Evolutionary conservation across 2,113 vertebrate genomes (phyloP).

Genomic region (Malurus melanocephalus): DNA sequence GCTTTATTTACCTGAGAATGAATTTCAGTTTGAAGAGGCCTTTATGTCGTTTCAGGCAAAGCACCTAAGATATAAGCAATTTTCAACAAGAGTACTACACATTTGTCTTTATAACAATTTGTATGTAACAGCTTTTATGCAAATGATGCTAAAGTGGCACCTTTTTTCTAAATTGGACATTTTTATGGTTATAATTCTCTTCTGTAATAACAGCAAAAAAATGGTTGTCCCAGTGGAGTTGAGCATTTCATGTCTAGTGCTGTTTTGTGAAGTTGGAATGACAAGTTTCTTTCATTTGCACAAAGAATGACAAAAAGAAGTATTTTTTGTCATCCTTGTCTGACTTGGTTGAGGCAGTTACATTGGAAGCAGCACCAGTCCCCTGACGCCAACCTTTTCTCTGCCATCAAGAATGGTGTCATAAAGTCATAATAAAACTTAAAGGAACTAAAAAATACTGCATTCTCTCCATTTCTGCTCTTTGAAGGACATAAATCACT

Average conservation of each 20-base stretch:
- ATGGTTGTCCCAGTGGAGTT: conserved; percentile 88
- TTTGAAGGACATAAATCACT: conserved; percentile 45
- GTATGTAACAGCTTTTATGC: conserved; percentile 93
- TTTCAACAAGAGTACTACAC: conserved; percentile 83
- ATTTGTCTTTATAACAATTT: conserved; percentile 96
- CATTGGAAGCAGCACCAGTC: conserved; percentile 52
- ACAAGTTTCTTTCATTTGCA: conserved; percentile 95
- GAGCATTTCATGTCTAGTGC: conserved; percentile 84
- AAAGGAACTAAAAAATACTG: conserved; percentile 24
- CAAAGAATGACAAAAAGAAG: conserved; percentile 81
- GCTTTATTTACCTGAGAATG: conserved; percentile 85
- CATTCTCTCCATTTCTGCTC: not conserved
- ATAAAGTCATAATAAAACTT: conserved; percentile 43
- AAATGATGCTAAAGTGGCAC: conserved; percentile 89
- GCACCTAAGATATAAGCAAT: conserved; percentile 82
- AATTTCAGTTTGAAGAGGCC: conserved; percentile 81
- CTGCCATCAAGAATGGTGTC: conserved; percentile 23
- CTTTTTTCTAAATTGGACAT: conserved; percentile 89
- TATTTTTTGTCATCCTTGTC: conserved; percentile 63
- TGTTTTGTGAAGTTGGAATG: conserved; percentile 92
- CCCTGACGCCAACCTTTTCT: conserved; percentile 53
- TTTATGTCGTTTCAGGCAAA: conserved; percentile 77
- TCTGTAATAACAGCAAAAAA: conserved; percentile 90
- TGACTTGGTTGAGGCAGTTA: conserved; percentile 53
- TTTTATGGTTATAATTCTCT: conserved; percentile 96